Evolutionary conservation across 2,113 vertebrate species (phyloP), one percentile per base, ranked within the genome.

Genomic region (Euleptes europaea): DNA sequence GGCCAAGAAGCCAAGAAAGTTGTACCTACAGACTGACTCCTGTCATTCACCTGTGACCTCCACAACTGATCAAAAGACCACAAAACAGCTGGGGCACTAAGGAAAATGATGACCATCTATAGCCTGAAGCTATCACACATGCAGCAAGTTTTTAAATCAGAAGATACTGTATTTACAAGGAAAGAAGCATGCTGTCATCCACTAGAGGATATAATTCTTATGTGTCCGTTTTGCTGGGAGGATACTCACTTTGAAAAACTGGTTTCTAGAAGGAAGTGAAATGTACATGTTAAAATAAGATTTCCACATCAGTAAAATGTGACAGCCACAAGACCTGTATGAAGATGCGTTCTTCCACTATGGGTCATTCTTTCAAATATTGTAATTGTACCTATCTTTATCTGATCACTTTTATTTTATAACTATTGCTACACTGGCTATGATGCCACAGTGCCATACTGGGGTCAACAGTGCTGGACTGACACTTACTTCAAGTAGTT

Each of bases 41-140:
- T 74, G 42, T 49, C 80, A 40, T 40, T 51, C 42, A 83, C 19
- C 75, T 79, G 19, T 79, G 57, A 83, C 57, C 76, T 87, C 66
- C 49, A 12, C 8, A 79, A 49, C 31, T 84, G 76, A 80, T 67
- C 70, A 79, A 78, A 87, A 19, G 26, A 8, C 38, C 42, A 31
- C 31, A 47, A 38, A 77, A 63, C 40, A 83, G 28, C 33, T 75
- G 82, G 69, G n/a, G 60, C 19, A 5, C 17, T 40, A 47, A 47
- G 38, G 49, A 42, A 35, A 77, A 31, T 33, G 26, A 38, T 47
- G 26, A 38, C 38, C 11, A 31, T n/a, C 31, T 38, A 3, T 35
- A 63, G 49, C 73, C 51, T 66, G 65, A 28, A 83, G 57, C 44
- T 71, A 15, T 65, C 33, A n/a, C 2, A 42, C 28, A n/a, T 15